phyloP scores from a whole-genome alignment of 2,113 vertebrate genomes.

The Sinocyclocheilus anophthalmus region DNA sequence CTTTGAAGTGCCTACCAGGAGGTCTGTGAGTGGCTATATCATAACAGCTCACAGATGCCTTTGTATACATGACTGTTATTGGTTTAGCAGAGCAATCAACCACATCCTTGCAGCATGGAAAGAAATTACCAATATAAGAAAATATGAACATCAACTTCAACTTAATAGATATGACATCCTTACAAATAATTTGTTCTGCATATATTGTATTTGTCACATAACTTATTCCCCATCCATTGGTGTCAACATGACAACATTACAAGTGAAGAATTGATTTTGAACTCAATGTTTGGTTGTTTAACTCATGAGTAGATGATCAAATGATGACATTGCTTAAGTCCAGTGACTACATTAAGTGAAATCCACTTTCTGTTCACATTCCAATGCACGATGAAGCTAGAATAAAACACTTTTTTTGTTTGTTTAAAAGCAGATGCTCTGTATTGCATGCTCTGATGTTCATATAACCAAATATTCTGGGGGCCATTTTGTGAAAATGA shows the following conservation, averaged over 20 bases:
- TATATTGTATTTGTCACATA: background rate
- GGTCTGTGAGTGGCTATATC: constrained; percentile 51
- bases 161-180: constrained; percentile 63
- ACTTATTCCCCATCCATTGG: background rate
- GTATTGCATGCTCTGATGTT: background rate
- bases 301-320: constrained; percentile 74
- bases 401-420: no score
- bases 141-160: constrained; percentile 71
- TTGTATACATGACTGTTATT: constrained; percentile 52
- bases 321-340: background rate
- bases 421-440: background rate
- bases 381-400: no score
- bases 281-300: constrained; percentile 71
- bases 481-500: background rate
- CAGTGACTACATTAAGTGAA: no score
- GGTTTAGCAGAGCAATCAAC: constrained; percentile 64
- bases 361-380: no score
- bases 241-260: background rate
- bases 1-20: constrained; percentile 54
- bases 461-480: background rate
- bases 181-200: background rate
- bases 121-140: constrained; percentile 65
- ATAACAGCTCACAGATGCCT: constrained; percentile 54
- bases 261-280: constrained; percentile 67
- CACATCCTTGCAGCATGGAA: constrained; percentile 65